These are phyloP conservation scores for Boleophthalmus pectinirostris DNA, from an alignment of 2,113 vertebrate genomes.

Conservation along the genomic window DNA sequence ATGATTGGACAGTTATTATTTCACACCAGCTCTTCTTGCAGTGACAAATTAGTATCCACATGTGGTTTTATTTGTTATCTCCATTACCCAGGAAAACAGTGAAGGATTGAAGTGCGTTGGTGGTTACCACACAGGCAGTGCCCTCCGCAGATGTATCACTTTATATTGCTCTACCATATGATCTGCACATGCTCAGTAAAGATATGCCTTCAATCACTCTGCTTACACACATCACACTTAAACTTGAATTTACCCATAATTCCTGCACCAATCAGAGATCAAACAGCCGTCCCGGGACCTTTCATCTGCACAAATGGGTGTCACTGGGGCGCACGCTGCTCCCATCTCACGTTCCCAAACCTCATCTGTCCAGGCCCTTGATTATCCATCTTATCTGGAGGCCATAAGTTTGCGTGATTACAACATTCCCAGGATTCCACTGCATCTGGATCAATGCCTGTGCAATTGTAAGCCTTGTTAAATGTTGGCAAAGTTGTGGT, in stretches of 20 bases:
- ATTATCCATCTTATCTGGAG: conserved; percentile 63
- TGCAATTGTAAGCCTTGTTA: conserved; percentile 43
- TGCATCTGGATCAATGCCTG: conserved; percentile 37
- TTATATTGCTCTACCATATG: conserved; percentile 12
- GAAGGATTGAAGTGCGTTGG: background rate
- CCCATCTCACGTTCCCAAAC: conserved; percentile 48
- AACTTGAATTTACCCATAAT: conserved; percentile 43
- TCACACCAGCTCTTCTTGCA: background rate
- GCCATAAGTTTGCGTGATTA: conserved; percentile 60
- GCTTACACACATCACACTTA: conserved; percentile 35
- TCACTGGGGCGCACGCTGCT: conserved; percentile 50
- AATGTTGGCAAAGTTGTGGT: conserved; percentile 15
- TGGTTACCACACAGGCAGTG: conserved; percentile 23
- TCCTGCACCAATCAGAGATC: conserved; percentile 64
- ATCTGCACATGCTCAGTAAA: conserved; percentile 35
- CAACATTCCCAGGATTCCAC: conserved; percentile 61
- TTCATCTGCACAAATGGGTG: conserved; percentile 57
- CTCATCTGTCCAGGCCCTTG: conserved; percentile 49
- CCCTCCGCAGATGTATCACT: conserved; percentile 40
- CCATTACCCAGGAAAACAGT: conserved; percentile 3
- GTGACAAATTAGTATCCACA: background rate
- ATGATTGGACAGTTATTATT: background rate
- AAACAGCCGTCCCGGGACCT: conserved; percentile 42
- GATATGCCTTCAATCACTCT: conserved; percentile 44
- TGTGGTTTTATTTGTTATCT: background rate